Base-by-base conservation (phyloP, 2,797 vertebrate genomes). In the Paguma larvata region DNA sequence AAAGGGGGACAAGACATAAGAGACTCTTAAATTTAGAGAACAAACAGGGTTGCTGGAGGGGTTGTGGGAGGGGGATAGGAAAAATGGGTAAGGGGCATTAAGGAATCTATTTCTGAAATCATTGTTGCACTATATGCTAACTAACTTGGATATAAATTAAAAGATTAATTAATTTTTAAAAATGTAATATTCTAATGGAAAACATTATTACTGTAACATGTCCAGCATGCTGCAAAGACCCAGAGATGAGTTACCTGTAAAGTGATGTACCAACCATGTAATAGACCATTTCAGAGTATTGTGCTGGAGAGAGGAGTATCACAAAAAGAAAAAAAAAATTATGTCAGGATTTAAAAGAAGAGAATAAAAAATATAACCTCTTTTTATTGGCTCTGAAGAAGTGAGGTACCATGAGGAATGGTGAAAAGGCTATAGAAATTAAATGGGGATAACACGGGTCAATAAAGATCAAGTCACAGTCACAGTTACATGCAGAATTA, bases 301-400 rank as follows among this genome's bases (percentile, higher is more conserved):
- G 46, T 14, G 32, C 34, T 46, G 25, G 19, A 19, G n/a, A 79
- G 32, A 79, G 5, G 9, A 23, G 41, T 63, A 65, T 23, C 88
- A 95, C 56, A 89, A 63, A 80, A 80, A 44, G 59, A 12, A 88
- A 63, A 84, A 65, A 89, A 65, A 11, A 56, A 82, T 32, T 12
- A 53, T 18, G 13, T 23, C 25, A 62, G 34, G 19, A 48, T 89
- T 79, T 95, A 90, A 77, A 94, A 70, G n/a, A 91, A 94, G 25
- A 63, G 65, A 90, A 80, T 25, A 56, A 87, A 91, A 91, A 83
- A 34, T 65, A 56, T 62, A 19, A 30, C 46, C 41, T 89, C 5
- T 80, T 1, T 59, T 96, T 78, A 53, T 89, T 56, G 75, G 25
- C 56, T 91, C 9, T 59, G 56, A 59, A n/a, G 21, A 89, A 78